Conservation (phyloP, 23 tunicate genomes). For the Trididemnum clinides region DNA sequence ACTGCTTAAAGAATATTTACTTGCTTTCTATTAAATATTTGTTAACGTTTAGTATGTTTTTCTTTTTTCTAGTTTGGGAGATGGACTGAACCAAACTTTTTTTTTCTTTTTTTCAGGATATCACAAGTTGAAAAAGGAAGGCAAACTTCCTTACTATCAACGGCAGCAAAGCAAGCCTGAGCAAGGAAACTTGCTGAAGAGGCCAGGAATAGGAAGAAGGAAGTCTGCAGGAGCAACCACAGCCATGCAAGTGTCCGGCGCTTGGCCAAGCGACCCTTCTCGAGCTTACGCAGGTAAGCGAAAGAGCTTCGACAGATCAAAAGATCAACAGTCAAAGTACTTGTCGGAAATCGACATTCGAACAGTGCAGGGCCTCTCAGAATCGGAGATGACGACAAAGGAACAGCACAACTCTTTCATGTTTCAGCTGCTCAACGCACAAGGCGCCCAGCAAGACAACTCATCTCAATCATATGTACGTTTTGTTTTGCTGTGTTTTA, state of each 20-base stretch:
- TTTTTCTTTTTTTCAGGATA: slow-evolving; percentile 40
- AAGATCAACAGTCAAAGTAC: background rate
- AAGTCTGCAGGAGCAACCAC: background rate
- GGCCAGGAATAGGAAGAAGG: background rate
- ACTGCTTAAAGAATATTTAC: too few relatives aligned
- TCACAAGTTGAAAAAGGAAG: slow-evolving; percentile 46
- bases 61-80: background rate
- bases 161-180: slow-evolving; percentile 61
- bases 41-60: too few relatives aligned
- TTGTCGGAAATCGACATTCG: background rate
- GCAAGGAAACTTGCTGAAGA: slow-evolving; percentile 23
- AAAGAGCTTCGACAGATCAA: too few relatives aligned
- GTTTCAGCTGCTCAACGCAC: background rate
- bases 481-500: too few relatives aligned
- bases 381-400: background rate
- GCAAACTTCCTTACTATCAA: slow-evolving; percentile 44
- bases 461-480: background rate
- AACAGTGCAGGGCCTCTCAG: background rate
- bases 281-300: too few relatives aligned
- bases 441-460: background rate
- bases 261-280: too few relatives aligned
- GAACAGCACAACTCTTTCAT: background rate
- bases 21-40: too few relatives aligned
- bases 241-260: background rate
- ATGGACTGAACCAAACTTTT: background rate